A percentile compares a stretch with the other conserved stretches of the same genome.
These are phyloP conservation scores for Metallyticus violacea DNA, from an alignment of 2,888 invertebrate genomes.

Conservation along the genomic window DNA sequence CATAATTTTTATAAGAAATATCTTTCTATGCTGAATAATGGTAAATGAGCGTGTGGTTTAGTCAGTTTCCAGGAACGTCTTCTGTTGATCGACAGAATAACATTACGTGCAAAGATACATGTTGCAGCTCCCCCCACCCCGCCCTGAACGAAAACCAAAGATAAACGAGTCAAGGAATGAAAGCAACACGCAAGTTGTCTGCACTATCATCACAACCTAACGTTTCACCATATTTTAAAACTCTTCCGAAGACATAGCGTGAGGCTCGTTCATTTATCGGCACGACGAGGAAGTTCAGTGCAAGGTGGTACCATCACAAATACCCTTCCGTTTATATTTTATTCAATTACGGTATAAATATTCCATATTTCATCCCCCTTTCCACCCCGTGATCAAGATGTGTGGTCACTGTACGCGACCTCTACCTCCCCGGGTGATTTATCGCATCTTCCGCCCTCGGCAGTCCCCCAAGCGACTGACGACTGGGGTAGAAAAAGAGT, in stretches of 20 bases:
- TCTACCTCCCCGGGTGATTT: background rate
- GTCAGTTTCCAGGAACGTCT: too few species aligned
- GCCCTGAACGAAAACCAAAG: background rate
- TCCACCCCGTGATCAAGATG: slow-evolving; percentile 19
- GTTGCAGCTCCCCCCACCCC: too few species aligned
- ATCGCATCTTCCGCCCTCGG: background rate
- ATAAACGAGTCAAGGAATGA: background rate
- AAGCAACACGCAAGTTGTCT: background rate
- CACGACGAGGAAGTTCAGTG: too few species aligned
- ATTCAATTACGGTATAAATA: slow-evolving; percentile 31
- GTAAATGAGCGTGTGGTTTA: too few species aligned
- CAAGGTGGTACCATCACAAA: background rate
- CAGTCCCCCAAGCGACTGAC: too few species aligned
- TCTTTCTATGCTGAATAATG: too few species aligned
- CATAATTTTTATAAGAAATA: too few species aligned
- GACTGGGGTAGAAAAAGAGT: too few species aligned
- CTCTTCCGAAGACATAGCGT: background rate
- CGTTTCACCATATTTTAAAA: too few species aligned
- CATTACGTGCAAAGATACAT: too few species aligned
- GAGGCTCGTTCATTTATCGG: background rate
- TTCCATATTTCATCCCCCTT: slow-evolving; percentile 26
- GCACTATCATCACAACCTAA: too few species aligned
- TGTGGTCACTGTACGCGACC: slow-evolving; percentile 21
- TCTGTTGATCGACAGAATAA: too few species aligned
- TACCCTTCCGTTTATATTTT: slow-evolving; percentile 10